Evolutionary conservation across 2,113 vertebrate genomes (phyloP), one percentile per base, ranked within the genome.

Genomic region (Pao palembangensis): DNA sequence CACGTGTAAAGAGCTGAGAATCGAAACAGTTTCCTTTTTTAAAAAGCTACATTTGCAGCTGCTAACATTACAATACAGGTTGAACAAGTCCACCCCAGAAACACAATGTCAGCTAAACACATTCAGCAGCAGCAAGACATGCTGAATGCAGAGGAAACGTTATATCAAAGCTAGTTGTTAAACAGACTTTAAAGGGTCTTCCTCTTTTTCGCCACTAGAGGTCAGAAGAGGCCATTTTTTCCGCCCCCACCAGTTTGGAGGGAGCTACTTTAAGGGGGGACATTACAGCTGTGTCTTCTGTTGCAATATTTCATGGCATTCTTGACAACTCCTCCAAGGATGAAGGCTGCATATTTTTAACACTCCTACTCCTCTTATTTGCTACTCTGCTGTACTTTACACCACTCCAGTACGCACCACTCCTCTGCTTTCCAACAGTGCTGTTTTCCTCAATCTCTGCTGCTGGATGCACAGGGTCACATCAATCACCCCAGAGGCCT

Each of bases 181-280:
- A n/a, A n/a, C n/a, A n/a, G n/a, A n/a, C n/a, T n/a, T n/a, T n/a
- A n/a, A n/a, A n/a, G n/a, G n/a, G n/a, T n/a, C n/a, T 56, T 66
- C 46, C 11, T 5, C 23, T 11, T 61, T 21, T 17, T 53, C 2
- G 20, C 82, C 82, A 77, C 80, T 82, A 86, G 86, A 78, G 70
- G 86, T 71, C 82, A 85, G 16, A 2, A 14, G 13, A 20, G 25
- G 19, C 21, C 28, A 43, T 20, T 25, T 6, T 31, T 31, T 2
- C 8, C 17, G 16, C 28, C 21, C 10, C 15, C 2, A 1, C 31
- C 3, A 49, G 17, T 11, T 19, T 49, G 16, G 49, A 2, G n/a
- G 17, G 12, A 44, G 19, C 17, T 63, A 18, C 54, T 67, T 59
- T 61, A 18, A 71, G 55, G 16, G 21, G 4, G 57, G 3, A 34